Evolutionary conservation across 2,113 vertebrate species (phyloP).

Genomic region (Rhineura floridana): DNA sequence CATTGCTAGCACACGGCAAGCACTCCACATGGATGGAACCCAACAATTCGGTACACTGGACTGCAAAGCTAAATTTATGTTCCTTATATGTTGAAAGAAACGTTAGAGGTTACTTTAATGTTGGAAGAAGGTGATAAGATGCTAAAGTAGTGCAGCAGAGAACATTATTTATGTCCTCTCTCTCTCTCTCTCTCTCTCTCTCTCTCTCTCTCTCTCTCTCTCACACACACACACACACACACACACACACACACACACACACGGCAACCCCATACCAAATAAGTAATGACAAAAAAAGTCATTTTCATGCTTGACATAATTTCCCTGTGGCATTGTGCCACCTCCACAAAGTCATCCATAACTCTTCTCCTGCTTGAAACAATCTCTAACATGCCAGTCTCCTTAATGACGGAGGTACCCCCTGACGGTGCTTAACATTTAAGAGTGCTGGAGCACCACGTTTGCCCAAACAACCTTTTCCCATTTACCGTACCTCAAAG

Average conservation of each 20-base stretch:
- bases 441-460: constrained; percentile 85
- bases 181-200: too few relatives aligned
- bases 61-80: constrained; percentile 20
- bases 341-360: constrained; percentile 74
- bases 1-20: constrained; percentile 2
- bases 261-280: neutral
- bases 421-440: constrained; percentile 89
- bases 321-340: constrained; percentile 77
- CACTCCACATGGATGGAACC: neutral
- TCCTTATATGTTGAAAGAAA: constrained; percentile 14
- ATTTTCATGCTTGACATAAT: constrained; percentile 76
- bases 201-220: neutral
- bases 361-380: constrained; percentile 82
- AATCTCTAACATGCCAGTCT: constrained; percentile 82
- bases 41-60: neutral
- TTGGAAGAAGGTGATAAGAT: constrained; percentile 9
- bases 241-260: neutral
- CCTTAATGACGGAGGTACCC: constrained; percentile 90
- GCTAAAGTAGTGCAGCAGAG: constrained; percentile 30
- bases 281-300: constrained; percentile 65
- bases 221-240: neutral
- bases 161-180: constrained; percentile 47
- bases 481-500: constrained; percentile 95
- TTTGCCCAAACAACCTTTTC: constrained; percentile 93
- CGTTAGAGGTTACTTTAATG: constrained; percentile 1